These are phyloP conservation scores for Drosophila albomicans DNA, from an alignment of 1,140 invertebrate genomes.

Conservation along the genomic window DNA sequence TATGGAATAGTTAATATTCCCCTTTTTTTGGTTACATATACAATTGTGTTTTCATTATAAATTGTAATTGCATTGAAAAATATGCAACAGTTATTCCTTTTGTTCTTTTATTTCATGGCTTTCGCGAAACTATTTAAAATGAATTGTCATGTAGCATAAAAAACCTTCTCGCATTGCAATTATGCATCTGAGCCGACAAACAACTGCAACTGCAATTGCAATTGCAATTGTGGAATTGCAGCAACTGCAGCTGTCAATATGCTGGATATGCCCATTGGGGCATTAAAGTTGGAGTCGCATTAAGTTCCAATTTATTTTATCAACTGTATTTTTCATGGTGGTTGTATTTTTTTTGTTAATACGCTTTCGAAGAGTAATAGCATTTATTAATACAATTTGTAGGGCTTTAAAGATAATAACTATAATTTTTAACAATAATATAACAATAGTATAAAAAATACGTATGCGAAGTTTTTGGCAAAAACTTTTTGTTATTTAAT, in stretches of 20 bases:
- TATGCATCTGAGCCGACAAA: constrained; percentile 52
- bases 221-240: constrained; percentile 26
- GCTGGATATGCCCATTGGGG: constrained; percentile 11
- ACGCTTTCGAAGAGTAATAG: not conserved
- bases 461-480: too few species aligned
- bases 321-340: constrained; percentile 37
- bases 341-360: not conserved
- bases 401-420: not conserved
- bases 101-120: constrained; percentile 14
- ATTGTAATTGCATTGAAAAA: constrained; percentile 29
- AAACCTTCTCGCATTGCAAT: constrained; percentile 47
- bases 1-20: constrained; percentile 6
- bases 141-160: constrained; percentile 41
- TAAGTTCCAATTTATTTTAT: constrained; percentile 56
- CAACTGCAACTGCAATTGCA: constrained; percentile 39
- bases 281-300: constrained; percentile 36
- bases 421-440: not conserved
- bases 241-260: constrained; percentile 61
- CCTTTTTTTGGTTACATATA: not conserved
- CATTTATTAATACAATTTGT: not conserved
- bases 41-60: constrained; percentile 8
- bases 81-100: constrained; percentile 42
- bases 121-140: constrained; percentile 42
- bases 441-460: too few species aligned
- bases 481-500: too few species aligned